Conservation (phyloP, 2,888 invertebrate genomes). For the Podotricha telesiphe region DNA sequence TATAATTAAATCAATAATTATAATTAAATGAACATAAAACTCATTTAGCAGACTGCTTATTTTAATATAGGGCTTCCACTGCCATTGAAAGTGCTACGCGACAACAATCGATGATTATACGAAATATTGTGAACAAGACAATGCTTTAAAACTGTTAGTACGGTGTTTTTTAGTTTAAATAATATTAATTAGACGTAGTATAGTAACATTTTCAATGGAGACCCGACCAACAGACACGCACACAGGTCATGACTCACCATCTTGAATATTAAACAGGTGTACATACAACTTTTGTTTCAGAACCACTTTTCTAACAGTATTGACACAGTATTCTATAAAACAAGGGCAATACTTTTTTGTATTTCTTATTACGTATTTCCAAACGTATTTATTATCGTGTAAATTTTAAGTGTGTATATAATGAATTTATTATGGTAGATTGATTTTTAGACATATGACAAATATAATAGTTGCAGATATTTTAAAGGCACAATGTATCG, state of each 20-base stretch:
- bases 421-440: too few species aligned
- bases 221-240: constrained; percentile 34
- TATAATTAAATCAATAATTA: too few species aligned
- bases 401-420: too few species aligned
- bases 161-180: constrained; percentile 20
- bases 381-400: too few species aligned
- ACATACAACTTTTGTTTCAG: constrained; percentile 45
- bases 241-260: constrained; percentile 44
- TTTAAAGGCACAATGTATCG: too few species aligned
- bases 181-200: neutral
- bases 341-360: neutral
- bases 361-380: too few species aligned
- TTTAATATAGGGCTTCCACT: constrained; percentile 23
- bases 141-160: constrained; percentile 10
- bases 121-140: neutral
- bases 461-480: too few species aligned
- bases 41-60: constrained; percentile 19
- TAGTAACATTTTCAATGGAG: constrained; percentile 23
- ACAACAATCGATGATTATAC: neutral
- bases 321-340: neutral
- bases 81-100: constrained; percentile 25
- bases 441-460: too few species aligned
- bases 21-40: neutral
- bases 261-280: constrained; percentile 54
- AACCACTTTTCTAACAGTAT: constrained; percentile 24